Evolutionary conservation across 2,888 invertebrate species (phyloP).

Genomic region (Orthosia incerta): DNA sequence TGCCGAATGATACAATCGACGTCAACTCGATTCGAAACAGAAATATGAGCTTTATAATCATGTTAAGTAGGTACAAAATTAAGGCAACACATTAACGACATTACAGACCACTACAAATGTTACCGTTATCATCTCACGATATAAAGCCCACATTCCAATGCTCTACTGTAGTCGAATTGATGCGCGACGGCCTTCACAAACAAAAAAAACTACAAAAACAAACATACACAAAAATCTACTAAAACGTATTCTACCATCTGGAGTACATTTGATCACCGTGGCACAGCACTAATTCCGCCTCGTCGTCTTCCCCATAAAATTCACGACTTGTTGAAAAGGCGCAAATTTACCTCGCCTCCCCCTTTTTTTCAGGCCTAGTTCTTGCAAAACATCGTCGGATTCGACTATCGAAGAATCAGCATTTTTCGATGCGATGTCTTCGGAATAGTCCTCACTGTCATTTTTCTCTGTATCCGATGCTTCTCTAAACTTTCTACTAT

Average conservation of each 20-base stretch:
- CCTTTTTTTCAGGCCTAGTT: conserved; percentile 79
- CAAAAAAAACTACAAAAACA: conserved; percentile 53
- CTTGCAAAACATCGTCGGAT: conserved; percentile 80
- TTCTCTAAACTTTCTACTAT: conserved; percentile 77
- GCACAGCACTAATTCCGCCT: conserved; percentile 79
- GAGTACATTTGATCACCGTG: conserved; percentile 61
- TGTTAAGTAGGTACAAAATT: neutral
- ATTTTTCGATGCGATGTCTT: conserved; percentile 81
- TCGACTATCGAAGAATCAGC: conserved; percentile 81
- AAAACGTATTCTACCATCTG: conserved; percentile 48
- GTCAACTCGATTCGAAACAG: neutral
- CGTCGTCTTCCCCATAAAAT: conserved; percentile 85
- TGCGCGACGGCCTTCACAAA: conserved; percentile 12
- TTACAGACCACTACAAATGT: neutral
- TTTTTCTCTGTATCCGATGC: conserved; percentile 80
- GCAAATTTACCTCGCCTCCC: conserved; percentile 80
- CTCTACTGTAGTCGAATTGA: neutral
- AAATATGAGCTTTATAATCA: conserved; percentile 21
- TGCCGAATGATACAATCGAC: conserved; percentile 23
- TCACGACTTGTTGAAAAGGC: conserved; percentile 85
- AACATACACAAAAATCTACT: conserved; percentile 55
- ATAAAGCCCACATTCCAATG: conserved; percentile 8
- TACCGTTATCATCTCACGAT: neutral
- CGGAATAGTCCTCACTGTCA: conserved; percentile 81
- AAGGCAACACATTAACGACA: neutral